Evolutionary conservation across 2,888 invertebrate genomes (phyloP), one percentile per base, ranked within the genome.

Genomic region (Idaea dimidiata): DNA sequence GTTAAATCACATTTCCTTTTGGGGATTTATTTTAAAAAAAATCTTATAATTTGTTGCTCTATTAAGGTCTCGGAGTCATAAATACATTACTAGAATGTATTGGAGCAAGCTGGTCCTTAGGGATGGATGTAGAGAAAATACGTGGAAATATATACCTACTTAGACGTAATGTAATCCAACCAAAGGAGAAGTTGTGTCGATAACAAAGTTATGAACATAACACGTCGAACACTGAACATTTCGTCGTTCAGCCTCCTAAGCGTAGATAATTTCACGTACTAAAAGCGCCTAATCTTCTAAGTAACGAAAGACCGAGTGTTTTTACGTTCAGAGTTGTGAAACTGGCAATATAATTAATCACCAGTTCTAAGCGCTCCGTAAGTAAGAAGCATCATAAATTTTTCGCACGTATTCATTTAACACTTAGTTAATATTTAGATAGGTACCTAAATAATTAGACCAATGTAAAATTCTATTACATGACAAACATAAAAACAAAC

Each of bases 121-220:
- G 16, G 54, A 55, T n/a, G 17, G 63, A 17, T 57, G 55, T 60
- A 63, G 61, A 43, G 43, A 14, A 10, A 58, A 57, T 17, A 59
- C 61, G 54, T 58, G 62, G 54, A 61, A 63, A 58, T 54, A 62
- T 57, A 17, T 55, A n/a, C n/a, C n/a, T n/a, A n/a, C n/a, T n/a
- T n/a, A 16, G 54, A 24, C 24, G 24, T 24, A 24, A n/a, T 24
- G 24, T 24, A 24, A 24, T 55, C 43, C 43, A 10, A 55, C 24
- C 24, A 54, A 62, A 63, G 68, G 65, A 66, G 72, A 60, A 62
- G 69, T 69, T 61, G 62, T 59, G 66, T 58, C 60, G 66, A 72
- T 72, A 74, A 70, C 69, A 71, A 77, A 76, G 68, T 75, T 76
- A 60, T 59, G 57, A 16, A 55, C 54, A 55, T 55, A 3, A 55